A percentile compares a stretch with the other conserved stretches of the same genome.
These are phyloP conservation scores for Sphaerodactylus townsendi DNA, from an alignment of 2,113 vertebrate species.

Conservation along the genomic window DNA sequence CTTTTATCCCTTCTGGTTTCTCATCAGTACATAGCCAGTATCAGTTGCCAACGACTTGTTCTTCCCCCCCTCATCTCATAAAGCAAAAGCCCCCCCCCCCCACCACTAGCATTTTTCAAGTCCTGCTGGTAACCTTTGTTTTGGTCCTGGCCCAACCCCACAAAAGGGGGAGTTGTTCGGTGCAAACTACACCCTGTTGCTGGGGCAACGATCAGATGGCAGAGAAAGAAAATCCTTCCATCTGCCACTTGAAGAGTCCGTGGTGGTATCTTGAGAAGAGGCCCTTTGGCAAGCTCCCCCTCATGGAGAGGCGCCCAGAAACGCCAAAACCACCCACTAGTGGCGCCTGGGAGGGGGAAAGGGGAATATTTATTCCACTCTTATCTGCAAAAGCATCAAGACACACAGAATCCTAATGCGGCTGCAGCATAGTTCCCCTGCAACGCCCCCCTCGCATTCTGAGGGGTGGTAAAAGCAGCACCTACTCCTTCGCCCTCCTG, in stretches of 20 bases:
- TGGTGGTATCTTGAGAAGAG: conserved; percentile 5
- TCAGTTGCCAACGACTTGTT: conserved; percentile 2
- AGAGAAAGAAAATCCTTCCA: conserved; percentile 48
- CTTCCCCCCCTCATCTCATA: not conserved
- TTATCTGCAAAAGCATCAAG: conserved; percentile 4
- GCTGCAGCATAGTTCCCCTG: not conserved
- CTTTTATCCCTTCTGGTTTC: not conserved
- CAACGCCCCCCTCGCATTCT: not conserved
- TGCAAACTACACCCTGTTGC: conserved; percentile 57
- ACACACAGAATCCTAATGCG: conserved; percentile 29
- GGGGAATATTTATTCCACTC: not conserved
- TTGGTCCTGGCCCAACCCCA: not conserved
- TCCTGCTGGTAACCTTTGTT: not conserved
- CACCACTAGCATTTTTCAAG: rapidly evolving
- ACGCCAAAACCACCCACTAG: not conserved
- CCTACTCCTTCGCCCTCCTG: not conserved
- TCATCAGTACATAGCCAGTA: conserved; percentile 43
- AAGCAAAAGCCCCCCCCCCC: not conserved
- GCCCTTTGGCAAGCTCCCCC: conserved; percentile 3
- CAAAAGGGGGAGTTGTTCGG: conserved; percentile 34
- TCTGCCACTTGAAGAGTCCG: conserved; percentile 54
- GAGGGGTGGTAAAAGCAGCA: not conserved
- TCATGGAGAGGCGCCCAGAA: conserved; percentile 10
- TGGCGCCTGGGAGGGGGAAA: not conserved
- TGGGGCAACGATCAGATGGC: conserved; percentile 60